A percentile compares a stretch with the other conserved stretches of the same genome.
Evolutionary conservation across 92 coral and sea anemone genomes (phyloP).

Genomic region (Micromussa lordhowensis): DNA sequence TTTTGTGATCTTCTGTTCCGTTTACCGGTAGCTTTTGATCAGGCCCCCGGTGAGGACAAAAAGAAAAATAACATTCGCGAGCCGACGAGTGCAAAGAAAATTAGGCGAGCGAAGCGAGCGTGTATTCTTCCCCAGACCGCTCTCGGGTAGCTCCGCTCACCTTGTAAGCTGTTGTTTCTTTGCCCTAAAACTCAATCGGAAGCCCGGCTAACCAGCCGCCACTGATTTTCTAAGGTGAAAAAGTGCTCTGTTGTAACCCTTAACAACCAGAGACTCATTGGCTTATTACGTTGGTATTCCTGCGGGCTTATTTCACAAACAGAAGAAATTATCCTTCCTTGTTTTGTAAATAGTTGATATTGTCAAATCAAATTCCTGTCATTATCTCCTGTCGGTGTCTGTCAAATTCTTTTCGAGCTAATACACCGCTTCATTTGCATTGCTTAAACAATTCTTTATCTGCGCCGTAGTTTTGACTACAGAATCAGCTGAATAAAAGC

Average conservation of each 20-base stretch:
- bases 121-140: no score
- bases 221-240: no score
- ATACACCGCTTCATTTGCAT: slow-evolving; percentile 26
- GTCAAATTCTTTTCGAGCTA: neutral
- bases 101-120: no score
- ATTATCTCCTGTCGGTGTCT: neutral
- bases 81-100: no score
- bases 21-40: no score
- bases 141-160: no score
- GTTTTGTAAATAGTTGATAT: neutral
- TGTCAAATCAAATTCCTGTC: neutral
- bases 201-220: no score
- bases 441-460: neutral
- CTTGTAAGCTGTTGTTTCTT: no score
- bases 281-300: neutral
- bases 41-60: no score
- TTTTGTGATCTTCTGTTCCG: neutral
- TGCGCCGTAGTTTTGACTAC: neutral
- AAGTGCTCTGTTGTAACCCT: neutral
- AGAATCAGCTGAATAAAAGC: slow-evolving; percentile 1
- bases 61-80: no score
- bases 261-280: neutral
- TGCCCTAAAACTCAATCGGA: no score
- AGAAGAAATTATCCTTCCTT: neutral
- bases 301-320: neutral